Conservation (phyloP, 2,888 invertebrate species). For the Aphidius colemani region DNA sequence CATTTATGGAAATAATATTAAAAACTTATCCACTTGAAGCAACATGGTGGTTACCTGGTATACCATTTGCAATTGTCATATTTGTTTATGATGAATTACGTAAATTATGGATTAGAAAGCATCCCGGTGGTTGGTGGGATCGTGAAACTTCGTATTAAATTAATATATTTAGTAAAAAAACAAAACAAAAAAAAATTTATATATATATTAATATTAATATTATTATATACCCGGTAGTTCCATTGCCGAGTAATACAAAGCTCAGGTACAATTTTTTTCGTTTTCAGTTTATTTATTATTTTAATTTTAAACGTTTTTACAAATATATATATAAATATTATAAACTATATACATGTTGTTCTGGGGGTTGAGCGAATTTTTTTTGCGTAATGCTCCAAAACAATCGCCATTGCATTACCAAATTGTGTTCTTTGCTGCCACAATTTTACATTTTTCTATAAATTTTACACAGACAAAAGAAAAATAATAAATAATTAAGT, state of each 20-base stretch:
- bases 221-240: background rate
- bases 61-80: conserved; percentile 77
- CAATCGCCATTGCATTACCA: too few relatives aligned
- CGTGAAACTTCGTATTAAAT: conserved; percentile 73
- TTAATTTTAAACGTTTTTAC: too few relatives aligned
- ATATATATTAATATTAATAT: conserved; percentile 6
- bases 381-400: too few relatives aligned
- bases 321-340: too few relatives aligned
- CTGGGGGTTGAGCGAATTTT: too few relatives aligned
- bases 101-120: conserved; percentile 70
- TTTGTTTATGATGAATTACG: conserved; percentile 76
- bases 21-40: conserved; percentile 73
- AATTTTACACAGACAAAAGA: too few relatives aligned
- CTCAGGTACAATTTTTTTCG: background rate
- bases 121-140: conserved; percentile 74
- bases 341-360: too few relatives aligned
- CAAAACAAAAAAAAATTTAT: background rate
- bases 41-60: conserved; percentile 73
- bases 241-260: background rate
- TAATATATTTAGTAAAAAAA: background rate
- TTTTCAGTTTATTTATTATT: background rate
- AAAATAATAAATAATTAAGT: too few relatives aligned
- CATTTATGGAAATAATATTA: conserved; percentile 61
- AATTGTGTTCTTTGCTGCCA: too few relatives aligned
- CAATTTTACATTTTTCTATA: too few relatives aligned